phyloP scores from a whole-genome alignment of 2,797 vertebrate species.

The Sebastes steindachneri region DNA sequence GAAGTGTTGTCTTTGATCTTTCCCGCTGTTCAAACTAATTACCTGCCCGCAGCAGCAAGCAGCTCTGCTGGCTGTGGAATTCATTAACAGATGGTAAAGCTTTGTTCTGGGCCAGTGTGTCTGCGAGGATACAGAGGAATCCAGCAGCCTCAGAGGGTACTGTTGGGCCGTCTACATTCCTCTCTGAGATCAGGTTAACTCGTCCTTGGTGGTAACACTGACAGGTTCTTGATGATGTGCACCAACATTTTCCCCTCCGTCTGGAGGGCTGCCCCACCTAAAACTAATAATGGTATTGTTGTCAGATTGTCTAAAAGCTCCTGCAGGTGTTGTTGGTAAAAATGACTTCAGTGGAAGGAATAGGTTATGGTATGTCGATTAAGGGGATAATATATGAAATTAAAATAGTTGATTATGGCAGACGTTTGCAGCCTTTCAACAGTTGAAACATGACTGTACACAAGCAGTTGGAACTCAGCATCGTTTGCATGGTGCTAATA shows the following conservation, averaged over 20 bases:
- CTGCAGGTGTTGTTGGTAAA: background rate
- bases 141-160: slow-evolving; percentile 6
- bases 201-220: background rate
- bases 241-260: background rate
- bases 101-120: slow-evolving; percentile 59
- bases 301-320: background rate
- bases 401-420: background rate
- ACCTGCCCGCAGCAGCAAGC: slow-evolving; percentile 68
- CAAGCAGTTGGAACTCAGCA: background rate
- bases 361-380: background rate
- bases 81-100: slow-evolving; percentile 70
- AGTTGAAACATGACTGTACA: background rate
- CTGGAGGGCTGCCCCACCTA: background rate
- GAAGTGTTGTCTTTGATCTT: slow-evolving; percentile 74
- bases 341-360: background rate
- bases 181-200: slow-evolving; percentile 21
- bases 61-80: slow-evolving; percentile 59
- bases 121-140: slow-evolving; percentile 48
- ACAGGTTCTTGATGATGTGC: background rate
- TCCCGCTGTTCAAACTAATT: slow-evolving; percentile 79
- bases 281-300: background rate
- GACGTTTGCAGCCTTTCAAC: background rate
- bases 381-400: background rate
- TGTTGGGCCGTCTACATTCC: background rate
- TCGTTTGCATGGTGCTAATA: background rate